Conservation (phyloP, 2,888 invertebrate species). For the Ernsta delagoae region DNA sequence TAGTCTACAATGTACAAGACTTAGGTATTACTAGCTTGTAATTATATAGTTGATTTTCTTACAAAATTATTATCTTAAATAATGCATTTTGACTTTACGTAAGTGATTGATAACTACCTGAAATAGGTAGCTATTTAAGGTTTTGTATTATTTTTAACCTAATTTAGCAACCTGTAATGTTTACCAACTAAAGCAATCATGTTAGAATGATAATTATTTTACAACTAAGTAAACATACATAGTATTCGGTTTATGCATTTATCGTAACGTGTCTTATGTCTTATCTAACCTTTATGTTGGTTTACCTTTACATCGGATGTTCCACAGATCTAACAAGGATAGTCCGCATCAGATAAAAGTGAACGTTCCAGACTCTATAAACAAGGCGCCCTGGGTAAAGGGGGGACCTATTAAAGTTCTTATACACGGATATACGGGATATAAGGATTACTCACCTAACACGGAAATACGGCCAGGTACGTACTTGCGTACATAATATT, state of each 20-base stretch:
- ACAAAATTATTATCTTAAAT: no score
- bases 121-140: background rate
- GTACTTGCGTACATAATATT: no score
- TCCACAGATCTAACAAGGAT: slow-evolving; percentile 47
- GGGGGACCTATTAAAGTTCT: slow-evolving; percentile 82
- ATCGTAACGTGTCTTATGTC: background rate
- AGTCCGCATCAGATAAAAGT: slow-evolving; percentile 71
- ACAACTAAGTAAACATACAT: background rate
- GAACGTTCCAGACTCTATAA: slow-evolving; percentile 60
- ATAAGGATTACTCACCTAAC: slow-evolving; percentile 85
- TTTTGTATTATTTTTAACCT: background rate
- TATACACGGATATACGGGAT: slow-evolving; percentile 87
- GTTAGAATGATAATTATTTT: background rate
- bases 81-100: no score
- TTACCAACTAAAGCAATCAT: background rate
- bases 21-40: background rate
- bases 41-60: background rate
- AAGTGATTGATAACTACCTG: no score
- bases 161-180: background rate
- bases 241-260: background rate
- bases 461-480: slow-evolving; percentile 86
- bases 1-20: background rate
- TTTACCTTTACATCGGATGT: background rate
- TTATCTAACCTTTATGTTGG: slow-evolving; percentile 2
- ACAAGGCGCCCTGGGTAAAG: slow-evolving; percentile 71